Conservation (phyloP, 2,113 vertebrate genomes). For the Sander vitreus region DNA sequence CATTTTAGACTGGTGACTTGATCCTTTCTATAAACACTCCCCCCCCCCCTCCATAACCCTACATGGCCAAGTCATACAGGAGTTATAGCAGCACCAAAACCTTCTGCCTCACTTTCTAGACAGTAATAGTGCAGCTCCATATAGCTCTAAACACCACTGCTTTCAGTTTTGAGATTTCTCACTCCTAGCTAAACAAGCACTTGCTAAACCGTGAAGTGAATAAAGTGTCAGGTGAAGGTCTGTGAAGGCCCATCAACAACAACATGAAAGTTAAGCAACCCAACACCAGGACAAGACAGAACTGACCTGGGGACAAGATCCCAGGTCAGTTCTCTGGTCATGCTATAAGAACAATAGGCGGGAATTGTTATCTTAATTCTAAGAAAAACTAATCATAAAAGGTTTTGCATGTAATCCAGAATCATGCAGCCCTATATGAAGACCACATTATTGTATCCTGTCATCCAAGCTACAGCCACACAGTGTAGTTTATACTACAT, state of each 20-base stretch:
- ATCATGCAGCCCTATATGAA: neutral
- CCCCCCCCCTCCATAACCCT: neutral
- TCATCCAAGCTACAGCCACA: constrained; percentile 1
- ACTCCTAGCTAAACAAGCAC: neutral
- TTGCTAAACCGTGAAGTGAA: neutral
- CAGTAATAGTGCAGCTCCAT: constrained; percentile 5
- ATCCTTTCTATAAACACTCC: constrained; percentile 33
- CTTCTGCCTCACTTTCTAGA: neutral
- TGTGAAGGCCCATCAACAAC: constrained; percentile 4
- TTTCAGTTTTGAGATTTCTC: neutral
- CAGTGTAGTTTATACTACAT: no score
- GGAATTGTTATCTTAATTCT: neutral
- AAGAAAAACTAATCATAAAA: neutral
- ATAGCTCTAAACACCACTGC: neutral
- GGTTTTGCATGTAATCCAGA: neutral
- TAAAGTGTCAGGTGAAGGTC: neutral
- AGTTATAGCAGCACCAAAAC: constrained; percentile 18
- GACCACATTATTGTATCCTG: neutral
- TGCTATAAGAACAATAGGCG: neutral
- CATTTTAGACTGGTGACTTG: constrained; percentile 35
- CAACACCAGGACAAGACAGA: no score
- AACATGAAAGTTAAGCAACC: constrained; percentile 17
- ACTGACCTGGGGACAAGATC: no score
- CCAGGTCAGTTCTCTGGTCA: neutral
- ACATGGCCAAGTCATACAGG: constrained; percentile 17